Conservation (phyloP, 2,888 invertebrate species). For the Biston betularia region DNA sequence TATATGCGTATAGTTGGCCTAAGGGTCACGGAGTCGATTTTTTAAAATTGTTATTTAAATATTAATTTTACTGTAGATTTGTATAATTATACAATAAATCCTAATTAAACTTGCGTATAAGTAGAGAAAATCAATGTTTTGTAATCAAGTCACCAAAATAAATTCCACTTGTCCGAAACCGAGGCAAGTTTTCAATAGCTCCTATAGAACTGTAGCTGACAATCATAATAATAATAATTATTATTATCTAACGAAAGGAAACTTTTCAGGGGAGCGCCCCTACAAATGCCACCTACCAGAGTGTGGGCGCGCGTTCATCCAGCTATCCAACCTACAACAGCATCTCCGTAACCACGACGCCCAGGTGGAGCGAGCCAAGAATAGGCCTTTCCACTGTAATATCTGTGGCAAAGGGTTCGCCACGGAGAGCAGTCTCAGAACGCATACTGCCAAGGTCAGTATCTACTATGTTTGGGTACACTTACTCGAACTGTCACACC, state of each 20-base stretch:
- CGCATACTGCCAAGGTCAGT: conserved; percentile 98
- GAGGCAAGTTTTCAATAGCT: no score
- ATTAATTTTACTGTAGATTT: no score
- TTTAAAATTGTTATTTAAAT: no score
- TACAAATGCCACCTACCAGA: conserved; percentile 98
- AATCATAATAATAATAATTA: no score
- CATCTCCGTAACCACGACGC: conserved; percentile 98
- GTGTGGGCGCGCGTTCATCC: conserved; percentile 98
- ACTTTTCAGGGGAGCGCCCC: conserved; percentile 94
- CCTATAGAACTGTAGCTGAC: no score
- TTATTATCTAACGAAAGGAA: conserved; percentile 11
- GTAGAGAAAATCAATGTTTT: no score
- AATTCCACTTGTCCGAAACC: no score
- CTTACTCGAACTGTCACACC: background rate
- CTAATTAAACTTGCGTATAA: no score
- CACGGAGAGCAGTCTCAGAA: conserved; percentile 97
- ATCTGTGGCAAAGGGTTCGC: conserved; percentile 99
- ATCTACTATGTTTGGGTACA: conserved; percentile 38
- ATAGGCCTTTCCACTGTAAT: conserved; percentile 97
- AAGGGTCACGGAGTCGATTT: no score
- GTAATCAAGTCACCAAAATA: no score
- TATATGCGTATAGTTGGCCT: no score
- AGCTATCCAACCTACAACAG: conserved; percentile 98
- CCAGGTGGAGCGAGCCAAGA: conserved; percentile 97
- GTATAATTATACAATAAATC: no score